Conservation (phyloP, 2,797 vertebrate genomes). For the Acanthornis magna region DNA sequence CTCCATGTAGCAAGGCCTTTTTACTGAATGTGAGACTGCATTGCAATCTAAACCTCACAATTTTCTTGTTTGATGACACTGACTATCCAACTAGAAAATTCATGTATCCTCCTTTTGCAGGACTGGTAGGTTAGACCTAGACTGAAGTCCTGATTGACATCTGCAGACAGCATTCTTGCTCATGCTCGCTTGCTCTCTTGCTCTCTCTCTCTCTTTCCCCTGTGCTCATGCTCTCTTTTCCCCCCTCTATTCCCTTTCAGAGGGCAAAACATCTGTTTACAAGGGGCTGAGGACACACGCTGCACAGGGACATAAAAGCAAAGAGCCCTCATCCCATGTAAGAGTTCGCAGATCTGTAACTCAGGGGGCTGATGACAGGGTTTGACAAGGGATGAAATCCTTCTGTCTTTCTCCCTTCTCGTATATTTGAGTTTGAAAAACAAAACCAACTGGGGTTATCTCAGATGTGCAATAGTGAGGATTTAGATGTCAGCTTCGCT, state of each 20-base stretch:
- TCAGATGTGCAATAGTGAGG: slow-evolving; percentile 37
- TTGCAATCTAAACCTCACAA: slow-evolving; percentile 30
- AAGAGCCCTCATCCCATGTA: slow-evolving; percentile 34
- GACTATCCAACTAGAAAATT: slow-evolving; percentile 59
- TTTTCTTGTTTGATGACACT: slow-evolving; percentile 48
- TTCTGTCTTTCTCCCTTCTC: slow-evolving; percentile 26
- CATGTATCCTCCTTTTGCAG: slow-evolving; percentile 56
- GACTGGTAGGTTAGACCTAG: slow-evolving; percentile 53
- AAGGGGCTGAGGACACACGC: not conserved
- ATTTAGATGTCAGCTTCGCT: slow-evolving; percentile 39
- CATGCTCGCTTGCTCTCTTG: not conserved
- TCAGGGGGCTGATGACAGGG: not conserved
- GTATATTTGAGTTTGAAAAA: slow-evolving; percentile 2
- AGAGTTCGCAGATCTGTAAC: slow-evolving; percentile 40
- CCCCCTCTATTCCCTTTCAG: not conserved
- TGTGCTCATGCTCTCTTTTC: not conserved
- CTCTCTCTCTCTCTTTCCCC: not conserved
- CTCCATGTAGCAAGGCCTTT: slow-evolving; percentile 38
- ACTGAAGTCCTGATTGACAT: slow-evolving; percentile 63
- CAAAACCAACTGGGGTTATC: slow-evolving; percentile 47
- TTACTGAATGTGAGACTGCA: slow-evolving; percentile 32
- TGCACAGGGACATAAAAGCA: slow-evolving; percentile 30
- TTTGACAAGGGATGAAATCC: slow-evolving; percentile 43
- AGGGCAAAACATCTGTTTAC: slow-evolving; percentile 45
- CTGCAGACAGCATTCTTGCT: slow-evolving; percentile 53